Evolutionary conservation across 1,140 invertebrate genomes (phyloP).

Genomic region (Charaxes varanes): DNA sequence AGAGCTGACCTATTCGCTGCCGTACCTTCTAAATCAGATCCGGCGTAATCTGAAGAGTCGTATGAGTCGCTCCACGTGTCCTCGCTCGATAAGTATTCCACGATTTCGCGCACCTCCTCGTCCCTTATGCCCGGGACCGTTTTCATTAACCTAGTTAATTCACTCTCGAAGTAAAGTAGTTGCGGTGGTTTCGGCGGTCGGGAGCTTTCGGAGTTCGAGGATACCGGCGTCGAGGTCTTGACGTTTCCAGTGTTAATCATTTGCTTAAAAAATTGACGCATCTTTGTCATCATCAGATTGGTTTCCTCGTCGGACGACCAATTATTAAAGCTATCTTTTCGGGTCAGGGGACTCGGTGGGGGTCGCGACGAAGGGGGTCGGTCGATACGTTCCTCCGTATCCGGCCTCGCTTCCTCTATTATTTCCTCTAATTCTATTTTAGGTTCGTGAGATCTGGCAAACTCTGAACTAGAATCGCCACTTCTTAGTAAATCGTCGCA

Average conservation of each 20-base stretch:
- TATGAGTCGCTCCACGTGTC: slow-evolving; percentile 95
- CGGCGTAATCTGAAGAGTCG: slow-evolving; percentile 92
- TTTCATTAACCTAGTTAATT: slow-evolving; percentile 92
- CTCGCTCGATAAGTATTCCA: slow-evolving; percentile 92
- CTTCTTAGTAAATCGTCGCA: slow-evolving; percentile 88
- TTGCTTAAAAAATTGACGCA: slow-evolving; percentile 93
- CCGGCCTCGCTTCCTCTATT: slow-evolving; percentile 69
- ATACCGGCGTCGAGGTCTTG: slow-evolving; percentile 74
- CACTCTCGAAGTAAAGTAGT: slow-evolving; percentile 90
- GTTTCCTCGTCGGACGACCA: slow-evolving; percentile 96
- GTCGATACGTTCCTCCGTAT: slow-evolving; percentile 63
- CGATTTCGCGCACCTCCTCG: slow-evolving; percentile 92
- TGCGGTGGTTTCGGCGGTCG: slow-evolving; percentile 85
- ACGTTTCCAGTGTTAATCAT: slow-evolving; percentile 83
- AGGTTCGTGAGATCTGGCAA: slow-evolving; percentile 66
- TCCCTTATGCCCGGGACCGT: slow-evolving; percentile 92
- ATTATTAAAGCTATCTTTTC: slow-evolving; percentile 93
- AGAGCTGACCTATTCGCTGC: slow-evolving; percentile 81
- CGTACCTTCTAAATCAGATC: slow-evolving; percentile 88
- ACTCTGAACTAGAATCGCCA: slow-evolving; percentile 73
- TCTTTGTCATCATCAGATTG: slow-evolving; percentile 95
- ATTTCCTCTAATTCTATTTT: slow-evolving; percentile 76
- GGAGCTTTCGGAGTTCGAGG: slow-evolving; percentile 73
- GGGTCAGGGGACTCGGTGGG: slow-evolving; percentile 76
- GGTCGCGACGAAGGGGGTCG: slow-evolving; percentile 52